These are phyloP conservation scores for Falco naumanni DNA, from an alignment of 2,797 vertebrate species.

Conservation along the genomic window DNA sequence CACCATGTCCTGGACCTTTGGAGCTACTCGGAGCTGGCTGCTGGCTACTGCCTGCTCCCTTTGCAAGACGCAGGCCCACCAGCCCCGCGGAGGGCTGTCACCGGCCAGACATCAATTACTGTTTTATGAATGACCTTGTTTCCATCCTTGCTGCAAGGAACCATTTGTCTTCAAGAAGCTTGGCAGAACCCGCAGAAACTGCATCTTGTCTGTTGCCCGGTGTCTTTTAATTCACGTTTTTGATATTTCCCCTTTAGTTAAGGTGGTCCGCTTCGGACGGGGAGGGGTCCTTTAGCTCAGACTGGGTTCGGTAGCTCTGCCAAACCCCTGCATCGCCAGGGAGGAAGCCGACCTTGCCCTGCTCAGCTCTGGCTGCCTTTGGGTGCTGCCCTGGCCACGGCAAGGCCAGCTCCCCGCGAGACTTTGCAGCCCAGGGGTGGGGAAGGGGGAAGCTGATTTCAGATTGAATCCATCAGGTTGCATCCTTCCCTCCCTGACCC, in stretches of 20 bases:
- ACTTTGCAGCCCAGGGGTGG: not conserved
- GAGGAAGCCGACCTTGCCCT: not conserved
- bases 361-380: not conserved
- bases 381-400: not conserved
- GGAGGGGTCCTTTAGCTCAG: not conserved
- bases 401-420: not conserved
- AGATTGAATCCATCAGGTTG: not conserved
- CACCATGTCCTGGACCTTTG: not conserved
- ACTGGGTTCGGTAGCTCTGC: not conserved
- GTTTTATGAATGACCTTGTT: slow-evolving; percentile 46
- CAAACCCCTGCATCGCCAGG: not conserved
- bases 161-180: not conserved
- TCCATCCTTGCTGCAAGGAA: slow-evolving; percentile 41
- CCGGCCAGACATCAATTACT: slow-evolving; percentile 12
- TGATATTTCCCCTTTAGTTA: not conserved
- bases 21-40: fast-evolving
- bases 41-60: not conserved
- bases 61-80: not conserved
- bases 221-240: not conserved
- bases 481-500: not conserved
- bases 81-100: not conserved
- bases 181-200: not conserved
- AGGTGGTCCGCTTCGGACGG: fast-evolving
- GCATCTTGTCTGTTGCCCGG: not conserved
- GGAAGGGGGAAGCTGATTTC: not conserved